Base-by-base conservation (phyloP, 2,888 invertebrate genomes). In the Amaurobius ferox region DNA sequence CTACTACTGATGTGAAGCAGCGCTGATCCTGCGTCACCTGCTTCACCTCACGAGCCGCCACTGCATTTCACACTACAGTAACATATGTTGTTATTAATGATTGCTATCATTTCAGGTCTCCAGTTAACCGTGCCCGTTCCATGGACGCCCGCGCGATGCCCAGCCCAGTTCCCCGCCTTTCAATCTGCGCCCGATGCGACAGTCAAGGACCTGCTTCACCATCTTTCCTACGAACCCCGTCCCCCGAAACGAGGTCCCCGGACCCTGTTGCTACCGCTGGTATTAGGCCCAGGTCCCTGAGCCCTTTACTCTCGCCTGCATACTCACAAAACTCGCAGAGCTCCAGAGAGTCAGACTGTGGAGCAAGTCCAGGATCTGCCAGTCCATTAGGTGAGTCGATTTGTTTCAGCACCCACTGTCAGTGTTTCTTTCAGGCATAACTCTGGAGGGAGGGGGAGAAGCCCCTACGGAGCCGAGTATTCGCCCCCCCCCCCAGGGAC, bases 161-260 rank as follows among this genome's bases (percentile, higher is more conserved):
- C 2, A 28, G 67, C 30, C 86, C 88, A 35, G 72, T 73, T 16
- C 87, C 87, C 39, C 74, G 70, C 28, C 79, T 87, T 19, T 87
- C 87, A 19, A 87, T 87, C 73, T 78, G 73, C 44, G 62, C 44
- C 16, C 67, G 81, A 13, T 87, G 74, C 35, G 87, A 87, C 48
- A 83, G 87, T 32, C 70, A 68, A 44, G 74, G 78, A 7, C 79
- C 86, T 26, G 70, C 68, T 11, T 76, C 80, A 64, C 73, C 78
- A 1, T 74, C 83, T 23, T 70, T 68, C 66, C 76, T 80, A 30
- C 44, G 83, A 66, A 83, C 89, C 89, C 90, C 89, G 88, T 68
- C 95, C 95, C 90, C 94, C 96, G 55, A 95, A 95, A 7, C 95
- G 95, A 0, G 96, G 96, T 0, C 96, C 96, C 40, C 93, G 26